Conservation (phyloP, 1,140 invertebrate species). For the Latrodectus geometricus region DNA sequence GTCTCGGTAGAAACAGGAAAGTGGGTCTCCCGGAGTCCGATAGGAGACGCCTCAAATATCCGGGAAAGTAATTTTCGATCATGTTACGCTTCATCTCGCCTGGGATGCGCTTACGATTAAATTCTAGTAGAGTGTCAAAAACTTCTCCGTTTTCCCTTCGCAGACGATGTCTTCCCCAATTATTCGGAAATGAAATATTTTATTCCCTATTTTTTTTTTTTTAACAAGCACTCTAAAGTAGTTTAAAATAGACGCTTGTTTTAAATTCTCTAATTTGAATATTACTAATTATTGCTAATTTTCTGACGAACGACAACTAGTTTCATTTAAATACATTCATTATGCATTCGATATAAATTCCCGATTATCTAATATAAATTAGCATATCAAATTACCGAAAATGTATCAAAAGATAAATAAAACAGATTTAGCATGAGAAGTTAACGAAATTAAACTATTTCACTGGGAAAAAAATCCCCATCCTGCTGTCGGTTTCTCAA, state of each 20-base stretch:
- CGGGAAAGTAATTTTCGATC: slow-evolving; percentile 41
- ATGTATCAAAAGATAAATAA: no score
- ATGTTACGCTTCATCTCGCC: neutral
- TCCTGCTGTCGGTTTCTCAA: no score
- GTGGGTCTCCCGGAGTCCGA: neutral
- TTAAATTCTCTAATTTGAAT: neutral
- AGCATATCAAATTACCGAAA: no score
- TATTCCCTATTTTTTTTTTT: neutral
- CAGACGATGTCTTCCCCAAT: neutral
- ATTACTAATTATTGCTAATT: no score
- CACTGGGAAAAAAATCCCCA: no score
- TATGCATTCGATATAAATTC: no score
- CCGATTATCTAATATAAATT: no score
- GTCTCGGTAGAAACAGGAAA: neutral
- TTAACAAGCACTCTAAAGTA: neutral
- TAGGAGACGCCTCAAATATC: slow-evolving; percentile 32
- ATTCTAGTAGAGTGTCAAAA: neutral
- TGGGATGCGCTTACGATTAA: neutral
- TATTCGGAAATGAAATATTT: neutral
- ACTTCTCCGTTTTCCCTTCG: neutral
- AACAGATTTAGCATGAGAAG: no score
- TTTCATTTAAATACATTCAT: no score
- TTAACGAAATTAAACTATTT: no score
- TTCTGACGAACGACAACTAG: no score
- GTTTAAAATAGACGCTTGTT: neutral